phyloP scores from a whole-genome alignment of 2,888 invertebrate species.

The Sabellastarte sp. region DNA sequence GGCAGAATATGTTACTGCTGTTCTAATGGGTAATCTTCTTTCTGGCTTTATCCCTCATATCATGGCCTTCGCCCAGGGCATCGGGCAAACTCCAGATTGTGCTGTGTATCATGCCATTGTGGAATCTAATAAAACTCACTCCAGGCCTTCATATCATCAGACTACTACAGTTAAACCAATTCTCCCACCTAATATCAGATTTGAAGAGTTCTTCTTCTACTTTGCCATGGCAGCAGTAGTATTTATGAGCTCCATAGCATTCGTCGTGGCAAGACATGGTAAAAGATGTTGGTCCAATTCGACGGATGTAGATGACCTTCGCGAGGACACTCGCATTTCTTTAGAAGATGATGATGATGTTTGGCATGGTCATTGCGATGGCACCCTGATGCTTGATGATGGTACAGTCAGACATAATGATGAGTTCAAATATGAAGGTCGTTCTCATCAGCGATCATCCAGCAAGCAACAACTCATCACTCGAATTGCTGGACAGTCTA shows the following conservation, averaged over 20 bases:
- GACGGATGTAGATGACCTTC: not conserved
- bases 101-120: not conserved
- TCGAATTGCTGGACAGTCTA: too few relatives aligned
- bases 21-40: conserved; percentile 21
- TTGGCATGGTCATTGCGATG: not conserved
- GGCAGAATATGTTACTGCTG: conserved; percentile 18
- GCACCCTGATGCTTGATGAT: conserved; percentile 10
- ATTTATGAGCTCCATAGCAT: conserved; percentile 10
- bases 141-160: not conserved
- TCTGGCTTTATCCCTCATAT: conserved; percentile 21
- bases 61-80: conserved; percentile 20
- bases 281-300: not conserved
- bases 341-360: not conserved
- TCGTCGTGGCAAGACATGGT: conserved; percentile 8
- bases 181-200: not conserved
- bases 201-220: conserved; percentile 1
- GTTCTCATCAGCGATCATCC: too few relatives aligned
- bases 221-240: conserved; percentile 10
- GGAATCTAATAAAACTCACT: not conserved
- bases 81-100: conserved; percentile 9
- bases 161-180: not conserved
- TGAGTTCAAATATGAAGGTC: too few relatives aligned
- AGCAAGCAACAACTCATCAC: too few relatives aligned
- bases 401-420: conserved; percentile 18
- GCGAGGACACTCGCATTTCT: not conserved